These are phyloP conservation scores for Odocoileus virginianus DNA, from an alignment of 2,113 vertebrate species.

Conservation along the genomic window DNA sequence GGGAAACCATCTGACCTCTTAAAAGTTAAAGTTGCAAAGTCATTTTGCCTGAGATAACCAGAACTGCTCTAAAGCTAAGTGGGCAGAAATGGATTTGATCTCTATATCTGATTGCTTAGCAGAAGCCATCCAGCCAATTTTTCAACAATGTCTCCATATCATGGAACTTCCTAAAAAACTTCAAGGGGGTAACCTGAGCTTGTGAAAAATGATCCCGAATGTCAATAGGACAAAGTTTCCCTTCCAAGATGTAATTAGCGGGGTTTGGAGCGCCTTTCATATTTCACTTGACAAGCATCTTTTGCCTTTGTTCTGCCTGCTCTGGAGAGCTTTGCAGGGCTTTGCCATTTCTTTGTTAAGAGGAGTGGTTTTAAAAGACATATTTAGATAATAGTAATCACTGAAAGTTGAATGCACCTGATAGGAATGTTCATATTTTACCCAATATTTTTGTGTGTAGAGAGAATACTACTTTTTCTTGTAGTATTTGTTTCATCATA, in stretches of 20 bases:
- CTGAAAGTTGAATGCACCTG: not conserved
- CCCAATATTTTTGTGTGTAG: not conserved
- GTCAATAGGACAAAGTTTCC: slow-evolving; percentile 51
- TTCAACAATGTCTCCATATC: slow-evolving; percentile 47
- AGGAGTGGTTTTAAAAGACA: not conserved
- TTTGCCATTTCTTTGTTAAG: not conserved
- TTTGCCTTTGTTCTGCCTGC: slow-evolving; percentile 21
- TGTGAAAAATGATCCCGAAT: slow-evolving; percentile 49
- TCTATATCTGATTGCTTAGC: slow-evolving; percentile 36
- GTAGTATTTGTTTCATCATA: not conserved
- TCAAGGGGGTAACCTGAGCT: slow-evolving; percentile 49
- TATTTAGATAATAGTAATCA: not conserved
- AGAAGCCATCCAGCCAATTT: slow-evolving; percentile 18
- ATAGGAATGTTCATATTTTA: not conserved
- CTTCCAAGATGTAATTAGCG: slow-evolving; percentile 49
- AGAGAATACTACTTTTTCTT: not conserved
- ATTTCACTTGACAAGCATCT: not conserved
- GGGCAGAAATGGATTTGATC: slow-evolving; percentile 25
- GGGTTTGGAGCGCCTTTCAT: slow-evolving; percentile 17
- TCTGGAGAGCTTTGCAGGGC: not conserved
- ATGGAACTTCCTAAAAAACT: slow-evolving; percentile 54
- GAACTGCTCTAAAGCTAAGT: not conserved
- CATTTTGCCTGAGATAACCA: not conserved
- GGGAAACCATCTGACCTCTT: not conserved
- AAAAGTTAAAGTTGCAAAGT: not conserved